Base-by-base conservation (phyloP, 2,797 vertebrate species). In the Naso thynnoides region DNA sequence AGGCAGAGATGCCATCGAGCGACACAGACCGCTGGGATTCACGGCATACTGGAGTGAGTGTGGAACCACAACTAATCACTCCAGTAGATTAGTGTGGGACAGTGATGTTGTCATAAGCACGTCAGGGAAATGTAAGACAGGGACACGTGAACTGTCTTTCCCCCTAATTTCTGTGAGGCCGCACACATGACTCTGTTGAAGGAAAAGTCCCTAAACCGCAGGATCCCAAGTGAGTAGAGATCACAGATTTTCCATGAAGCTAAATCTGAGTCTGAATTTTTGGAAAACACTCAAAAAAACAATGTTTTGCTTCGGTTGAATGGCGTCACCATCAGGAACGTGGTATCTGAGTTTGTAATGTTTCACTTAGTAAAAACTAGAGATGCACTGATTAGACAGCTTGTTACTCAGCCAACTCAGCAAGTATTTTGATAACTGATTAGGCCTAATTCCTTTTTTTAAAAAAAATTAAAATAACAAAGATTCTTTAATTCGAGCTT, bases 11-110 rank as follows among this genome's bases (percentile, higher is more conserved):
- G 41, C 53, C 68, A 61, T 39, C 26, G 15, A 70, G 62, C 69
- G 26, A 44, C 57, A 68, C 29, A 52, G 81, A 77, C 83, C 65
- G 6, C 54, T 56, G 83, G 81, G 87, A 86, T 79, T 73, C 21
- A 44, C 70, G 1, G 63, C 62, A 65, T 41, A 61, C 60, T 66
- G 48, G 44, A 63, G 29, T 24, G 72, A 73, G 70, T 55, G 70
- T 59, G 76, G 78, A 62, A 73, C 38, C 75, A 41, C 42, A 73
- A 55, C 33, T 33, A 8, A 78, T 82, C 59, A 42, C 68, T 70
- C 60, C 56, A 39, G 31, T 21, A 64, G 50, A 82, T 86, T 48
- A 72, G 56, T 64, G 54, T 11, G 24, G 76, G 57, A 64, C 49
- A 21, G 61, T 56, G 36, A 5, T 69, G 68, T 76, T 87, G 70